Percentiles rank a stretch among this genome's conserved stretches.
Conservation (phyloP, 2,113 vertebrate species). For the Clinocottus analis region DNA sequence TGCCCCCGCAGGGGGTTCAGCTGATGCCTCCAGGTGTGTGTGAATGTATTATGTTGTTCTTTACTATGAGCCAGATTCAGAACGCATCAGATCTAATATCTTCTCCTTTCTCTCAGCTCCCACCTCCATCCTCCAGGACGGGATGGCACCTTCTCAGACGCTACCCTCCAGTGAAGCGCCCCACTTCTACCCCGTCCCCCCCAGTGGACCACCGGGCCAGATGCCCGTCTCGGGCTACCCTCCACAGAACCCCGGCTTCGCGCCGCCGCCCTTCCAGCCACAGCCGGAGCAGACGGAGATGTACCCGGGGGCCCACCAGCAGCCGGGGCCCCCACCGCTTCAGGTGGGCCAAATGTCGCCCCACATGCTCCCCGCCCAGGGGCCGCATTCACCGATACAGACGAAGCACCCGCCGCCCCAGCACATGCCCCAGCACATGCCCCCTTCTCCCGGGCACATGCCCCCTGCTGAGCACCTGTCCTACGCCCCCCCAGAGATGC, state of each 20-base stretch:
- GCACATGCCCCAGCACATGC: constrained; percentile 61
- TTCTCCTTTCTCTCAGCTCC: constrained; percentile 81
- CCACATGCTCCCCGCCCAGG: constrained; percentile 55
- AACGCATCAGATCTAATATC: background rate
- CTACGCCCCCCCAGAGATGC: constrained; percentile 61
- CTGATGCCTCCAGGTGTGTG: constrained; percentile 88
- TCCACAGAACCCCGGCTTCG: constrained; percentile 59
- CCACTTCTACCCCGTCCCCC: constrained; percentile 83
- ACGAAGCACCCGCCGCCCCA: constrained; percentile 50
- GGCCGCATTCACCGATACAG: constrained; percentile 62
- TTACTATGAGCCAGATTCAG: background rate
- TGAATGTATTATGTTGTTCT: background rate
- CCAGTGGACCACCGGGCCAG: constrained; percentile 63
- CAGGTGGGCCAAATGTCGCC: constrained; percentile 67
- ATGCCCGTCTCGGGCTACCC: constrained; percentile 52
- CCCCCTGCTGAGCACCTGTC: constrained; percentile 56
- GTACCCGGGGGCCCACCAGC: constrained; percentile 74
- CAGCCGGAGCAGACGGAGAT: constrained; percentile 74
- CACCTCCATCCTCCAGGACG: constrained; percentile 83
- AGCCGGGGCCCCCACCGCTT: constrained; percentile 31
- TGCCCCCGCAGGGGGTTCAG: constrained; percentile 84
- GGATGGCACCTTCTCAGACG: constrained; percentile 65
- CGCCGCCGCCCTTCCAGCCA: constrained; percentile 74
- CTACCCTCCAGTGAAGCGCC: constrained; percentile 57
- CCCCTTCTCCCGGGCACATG: constrained; percentile 69